Base-by-base conservation (phyloP, 2,888 invertebrate genomes). In the Stenchaetothrips biformis region DNA sequence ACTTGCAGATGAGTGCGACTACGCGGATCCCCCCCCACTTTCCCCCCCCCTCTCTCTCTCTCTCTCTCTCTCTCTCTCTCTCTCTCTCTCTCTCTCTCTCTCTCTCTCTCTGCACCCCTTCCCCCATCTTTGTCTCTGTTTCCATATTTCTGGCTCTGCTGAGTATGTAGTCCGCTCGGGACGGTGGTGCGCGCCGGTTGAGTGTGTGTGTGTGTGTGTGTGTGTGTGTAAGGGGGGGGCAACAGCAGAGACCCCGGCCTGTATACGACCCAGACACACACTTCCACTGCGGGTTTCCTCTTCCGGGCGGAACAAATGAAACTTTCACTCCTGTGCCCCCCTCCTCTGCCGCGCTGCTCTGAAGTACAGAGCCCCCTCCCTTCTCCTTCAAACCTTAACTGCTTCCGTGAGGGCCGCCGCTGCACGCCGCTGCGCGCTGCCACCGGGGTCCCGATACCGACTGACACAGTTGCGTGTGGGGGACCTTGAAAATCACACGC, bases 131-230 rank as follows among this genome's bases (percentile, higher is more conserved):
- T 74, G 67, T 74, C 25, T 74, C 67, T 74, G 67, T 74, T 74
- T 74, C 67, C 67, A 74, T 74, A 74, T 74, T 74, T 74, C 67
- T 74, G 67, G 67, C 67, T 25, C 21, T 74, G 67, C 67, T 74
- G 67, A 74, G 67, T 74, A 74, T 74, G 67, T 74, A 21, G 67
- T 21, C 67, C 67, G 11, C 25, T 25, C 25, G 18, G n/a, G 3
- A 67, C n/a, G n/a, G 67, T 9, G 53, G 13, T 37, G 37, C 37
- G 53, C 53, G 53, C 21, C 9, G 67, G 67, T 21, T 7, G 25
- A 0, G 53, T 18, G 67, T 25, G 21, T 74, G 9, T 21, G 67
- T 67, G 21, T 62, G 62, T 62, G 67, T 21, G 0, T 4, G 67
- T 6, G 67, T 6, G 67, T 21, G 25, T 3, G 67, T n/a, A n/a